These are phyloP conservation scores for Rhopilema esculentum DNA, from an alignment of 30 jellyfish, hydroid and myxozoan species.

Conservation along the genomic window DNA sequence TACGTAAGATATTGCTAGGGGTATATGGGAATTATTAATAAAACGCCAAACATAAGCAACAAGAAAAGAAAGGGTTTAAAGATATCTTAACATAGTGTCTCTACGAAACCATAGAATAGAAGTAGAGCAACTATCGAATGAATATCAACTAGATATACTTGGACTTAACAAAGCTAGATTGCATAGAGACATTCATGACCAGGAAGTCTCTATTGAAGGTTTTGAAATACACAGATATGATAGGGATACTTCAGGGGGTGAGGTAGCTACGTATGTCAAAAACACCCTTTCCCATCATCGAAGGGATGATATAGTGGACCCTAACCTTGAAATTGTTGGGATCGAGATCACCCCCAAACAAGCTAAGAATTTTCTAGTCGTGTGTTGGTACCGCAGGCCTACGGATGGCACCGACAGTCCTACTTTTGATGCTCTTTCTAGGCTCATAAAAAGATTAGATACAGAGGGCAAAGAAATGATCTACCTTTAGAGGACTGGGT, in stretches of 20 bases:
- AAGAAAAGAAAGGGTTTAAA: constrained; percentile 5
- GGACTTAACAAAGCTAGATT: constrained; percentile 46
- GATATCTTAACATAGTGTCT: constrained; percentile 16
- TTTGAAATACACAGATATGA: constrained; percentile 23
- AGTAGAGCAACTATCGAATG: not conserved
- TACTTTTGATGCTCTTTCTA: not conserved
- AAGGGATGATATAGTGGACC: no score
- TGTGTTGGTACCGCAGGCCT: not conserved
- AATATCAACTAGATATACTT: constrained; percentile 3
- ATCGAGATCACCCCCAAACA: no score
- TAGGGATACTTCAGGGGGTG: constrained; percentile 36
- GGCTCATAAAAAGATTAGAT: no score
- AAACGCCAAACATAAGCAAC: no score
- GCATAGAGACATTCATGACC: constrained; percentile 17
- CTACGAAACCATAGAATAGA: constrained; percentile 7
- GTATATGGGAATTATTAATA: no score
- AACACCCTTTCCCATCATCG: constrained; percentile 31
- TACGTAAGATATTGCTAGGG: no score
- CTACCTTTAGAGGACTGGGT: no score
- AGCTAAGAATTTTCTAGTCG: not conserved
- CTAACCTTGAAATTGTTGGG: no score
- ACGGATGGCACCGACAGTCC: not conserved
- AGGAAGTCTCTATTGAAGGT: constrained; percentile 19
- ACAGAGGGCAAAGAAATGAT: no score
- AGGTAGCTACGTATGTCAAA: constrained; percentile 8